phyloP scores from a whole-genome alignment of 2,113 vertebrate species.

The Typhlomys cinereus region DNA sequence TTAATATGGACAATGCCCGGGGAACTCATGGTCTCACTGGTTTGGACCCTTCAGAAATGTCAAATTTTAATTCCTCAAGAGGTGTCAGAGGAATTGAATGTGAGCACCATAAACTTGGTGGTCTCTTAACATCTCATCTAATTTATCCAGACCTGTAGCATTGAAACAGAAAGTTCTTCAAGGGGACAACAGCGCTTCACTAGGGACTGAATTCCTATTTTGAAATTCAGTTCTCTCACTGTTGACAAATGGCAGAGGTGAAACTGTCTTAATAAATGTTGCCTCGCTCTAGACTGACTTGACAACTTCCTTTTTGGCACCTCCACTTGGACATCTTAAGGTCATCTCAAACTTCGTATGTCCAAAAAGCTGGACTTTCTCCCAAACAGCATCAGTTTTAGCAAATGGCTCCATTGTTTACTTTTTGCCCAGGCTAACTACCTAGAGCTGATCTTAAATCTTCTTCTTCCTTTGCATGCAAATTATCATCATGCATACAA shows the following conservation, averaged over 20 bases:
- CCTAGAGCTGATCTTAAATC: background rate
- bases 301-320: background rate
- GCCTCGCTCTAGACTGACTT: background rate
- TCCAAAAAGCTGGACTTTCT: background rate
- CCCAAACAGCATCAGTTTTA: background rate
- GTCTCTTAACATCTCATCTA: background rate
- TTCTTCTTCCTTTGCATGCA: background rate
- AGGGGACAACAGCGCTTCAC: too few relatives aligned
- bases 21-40: background rate
- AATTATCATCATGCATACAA: slow-evolving; percentile 4
- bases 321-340: background rate
- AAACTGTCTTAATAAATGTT: background rate
- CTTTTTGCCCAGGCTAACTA: background rate
- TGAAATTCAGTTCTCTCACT: background rate
- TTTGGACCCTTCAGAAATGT: background rate
- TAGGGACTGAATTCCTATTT: background rate
- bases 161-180: background rate
- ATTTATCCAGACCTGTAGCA: too few relatives aligned
- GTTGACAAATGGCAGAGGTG: background rate
- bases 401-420: background rate
- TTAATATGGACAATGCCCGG: background rate
- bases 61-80: background rate
- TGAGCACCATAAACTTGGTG: background rate
- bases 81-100: background rate
- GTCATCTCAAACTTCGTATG: background rate